Evolutionary conservation across 2,797 vertebrate genomes (phyloP).

Genomic region (Phaenicophaeus curvirostris): DNA sequence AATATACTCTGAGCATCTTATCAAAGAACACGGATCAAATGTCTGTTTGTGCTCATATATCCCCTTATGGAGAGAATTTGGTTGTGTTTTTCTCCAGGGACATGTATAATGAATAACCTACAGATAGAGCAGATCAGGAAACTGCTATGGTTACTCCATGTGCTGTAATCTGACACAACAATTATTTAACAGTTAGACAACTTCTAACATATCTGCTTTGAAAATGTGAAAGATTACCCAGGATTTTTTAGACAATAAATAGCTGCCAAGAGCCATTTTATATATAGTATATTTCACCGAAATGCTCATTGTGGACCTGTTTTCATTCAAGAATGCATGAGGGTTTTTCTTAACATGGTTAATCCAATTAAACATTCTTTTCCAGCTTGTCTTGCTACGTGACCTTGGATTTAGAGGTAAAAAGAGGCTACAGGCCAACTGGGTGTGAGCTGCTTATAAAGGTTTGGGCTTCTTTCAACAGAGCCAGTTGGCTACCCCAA

Average conservation of each 20-base stretch:
- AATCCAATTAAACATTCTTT: conserved; percentile 60
- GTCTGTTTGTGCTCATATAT: not conserved
- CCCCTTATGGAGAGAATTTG: not conserved
- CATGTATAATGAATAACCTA: not conserved
- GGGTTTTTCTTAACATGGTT: conserved; percentile 25
- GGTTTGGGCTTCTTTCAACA: not conserved
- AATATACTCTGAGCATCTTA: not conserved
- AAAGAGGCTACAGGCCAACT: not conserved
- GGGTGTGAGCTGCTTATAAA: not conserved
- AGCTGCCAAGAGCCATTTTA: not conserved
- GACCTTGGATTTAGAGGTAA: conserved; percentile 59
- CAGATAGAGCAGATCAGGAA: conserved; percentile 1
- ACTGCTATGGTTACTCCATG: not conserved
- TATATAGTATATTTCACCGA: not conserved
- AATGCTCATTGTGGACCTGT: not conserved
- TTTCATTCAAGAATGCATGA: conserved; percentile 23
- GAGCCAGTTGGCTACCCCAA: not conserved
- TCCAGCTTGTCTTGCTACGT: not conserved
- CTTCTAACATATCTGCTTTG: not conserved
- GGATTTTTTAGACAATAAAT: not conserved
- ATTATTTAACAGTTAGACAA: conserved; percentile 35
- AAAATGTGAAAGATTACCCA: not conserved
- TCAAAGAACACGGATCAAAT: not conserved
- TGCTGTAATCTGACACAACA: conserved; percentile 34
- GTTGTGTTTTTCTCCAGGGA: conserved; percentile 6